Base-by-base conservation (phyloP, 2,113 vertebrate genomes). In the Triplophysa siluroides region DNA sequence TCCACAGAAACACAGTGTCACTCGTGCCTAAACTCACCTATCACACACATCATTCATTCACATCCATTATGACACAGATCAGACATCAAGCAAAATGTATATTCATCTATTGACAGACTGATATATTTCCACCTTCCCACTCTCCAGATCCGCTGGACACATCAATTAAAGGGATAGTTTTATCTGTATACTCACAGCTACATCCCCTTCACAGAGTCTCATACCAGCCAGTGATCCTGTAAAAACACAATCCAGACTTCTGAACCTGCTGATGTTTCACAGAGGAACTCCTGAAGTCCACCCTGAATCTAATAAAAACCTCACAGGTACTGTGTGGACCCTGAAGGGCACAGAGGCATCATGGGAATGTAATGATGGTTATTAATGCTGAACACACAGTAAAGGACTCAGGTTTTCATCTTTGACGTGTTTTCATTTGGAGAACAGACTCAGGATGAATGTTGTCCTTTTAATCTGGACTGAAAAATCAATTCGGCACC, bases 201-300 rank as follows among this genome's bases (percentile, higher is more conserved):
- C 88, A 88, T 99, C 98, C 60, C 96, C 96, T 83, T 93, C 94
- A 80, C 94, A 91, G 12, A 99, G 95, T 62, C 92, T 93, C 97
- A 98, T 98, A 81, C 95, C 98, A 21, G 96, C 97, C 89, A 99
- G 85, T 0, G 98, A 99, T 0, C 95, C 98, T 99, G 91, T 82
- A 89, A 71, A 69, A 78, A 29, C 62, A 65, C 80, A 68, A 9
- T 23, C 19, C 24, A 19, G 3, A n/a, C 29, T 19, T 6, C 16
- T 18, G 13, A 14, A 52, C 43, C 54, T 58, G 16, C 50, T 18
- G 14, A 7, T 16, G 4, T 52, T 52, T 52, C 16, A 18, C 3
- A 52, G 50, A 18, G 4, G 4, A 54, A 6, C 4, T 18, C 50
- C 13, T 54, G 50, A 54, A 54, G 50, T 3, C 4, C 16, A 52